Evolutionary conservation across 2,113 vertebrate genomes (phyloP), one percentile per base, ranked within the genome.

Genomic region (Albula goreensis): DNA sequence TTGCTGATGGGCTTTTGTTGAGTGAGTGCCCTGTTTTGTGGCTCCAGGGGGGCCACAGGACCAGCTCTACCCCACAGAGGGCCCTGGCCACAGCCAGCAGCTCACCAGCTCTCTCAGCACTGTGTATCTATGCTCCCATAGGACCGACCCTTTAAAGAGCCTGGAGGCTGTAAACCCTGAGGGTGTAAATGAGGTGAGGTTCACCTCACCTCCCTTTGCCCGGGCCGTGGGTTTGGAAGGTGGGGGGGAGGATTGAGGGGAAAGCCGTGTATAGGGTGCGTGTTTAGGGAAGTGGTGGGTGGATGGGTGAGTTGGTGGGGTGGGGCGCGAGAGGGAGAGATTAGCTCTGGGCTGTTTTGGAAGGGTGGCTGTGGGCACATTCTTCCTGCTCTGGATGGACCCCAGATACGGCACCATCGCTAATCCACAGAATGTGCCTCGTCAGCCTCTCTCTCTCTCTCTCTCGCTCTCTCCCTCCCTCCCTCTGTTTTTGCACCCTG

Each of bases 401-500:
- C 53, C 74, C 77, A 53, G 52, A 93, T 86, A 88, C 91, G 91
- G 90, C 92, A 91, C 85, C 56, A 50, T 82, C 80, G 85, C 85
- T 87, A 87, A 88, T 85, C 79, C 81, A 48, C 57, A 93, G 91
- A 95, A 94, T 95, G 92, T 94, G 93, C 90, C 83, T 90, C 90
- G 90, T 95, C 93, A 95, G 93, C 93, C 89, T 87, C 87, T 87
- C 88, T 82, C 87, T 90, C 89, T 88, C 88, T 86, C 88, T 82
- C 87, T 90, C 49, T 85, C 86, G 49, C 83, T 85, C 90, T 50
- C 85, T 90, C 89, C 92, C 50, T 90, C 82, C 86, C 4, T 82
- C 85, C 79, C 85, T 87, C 92, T 93, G 92, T 93, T 93, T 93
- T 91, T 93, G 93, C 90, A 88, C 90, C 90, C 90, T 49, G 48